Evolutionary conservation across 2,888 invertebrate species (phyloP), one percentile per base, ranked within the genome.

Genomic region (Darwinula stevensoni): DNA sequence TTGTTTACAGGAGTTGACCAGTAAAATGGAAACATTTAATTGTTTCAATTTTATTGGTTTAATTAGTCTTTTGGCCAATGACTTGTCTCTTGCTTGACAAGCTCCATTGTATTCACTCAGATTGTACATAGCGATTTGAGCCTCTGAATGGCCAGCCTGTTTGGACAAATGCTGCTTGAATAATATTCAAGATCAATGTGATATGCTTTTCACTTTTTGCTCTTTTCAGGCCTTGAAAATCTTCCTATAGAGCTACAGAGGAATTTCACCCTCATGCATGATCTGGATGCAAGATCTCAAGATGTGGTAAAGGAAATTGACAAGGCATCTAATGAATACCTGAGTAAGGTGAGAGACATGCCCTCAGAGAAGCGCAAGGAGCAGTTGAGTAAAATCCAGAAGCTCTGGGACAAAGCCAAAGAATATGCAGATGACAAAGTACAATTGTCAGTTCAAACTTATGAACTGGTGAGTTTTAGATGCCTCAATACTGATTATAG

Each of bases 371-470:
- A 74, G 39, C 67, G 71, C 40, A 71, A 74, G 43, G 76, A 80
- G 43, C 67, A 75, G 42, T 59, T 82, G 35, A 64, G 67, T 37
- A 68, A 69, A 37, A 84, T 88, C 16, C 72, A 80, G 50, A 71
- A 69, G 36, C 56, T 78, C 34, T 91, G 86, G 46, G 74, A 75
- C 42, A 86, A 84, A 53, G 84, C 86, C 11, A 80, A 80, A 46
- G 86, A 86, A 48, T 84, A 78, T 48, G 84, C 84, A 2, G 91
- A 91, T 48, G 88, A 91, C 45, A 94, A 94, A 57, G 88, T 94
- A 17, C 82, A 86, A 48, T 58, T 94, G 36, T 88, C 94, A 2
- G 84, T 88, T 53, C 86, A 91, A 56, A 91, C 91, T 0, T 97
- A 97, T 47, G 94, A 97, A 57, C 57, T 91, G 52, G 62, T 61